phyloP scores from a whole-genome alignment of 2,113 vertebrate species.

The Epinephelus lanceolatus region DNA sequence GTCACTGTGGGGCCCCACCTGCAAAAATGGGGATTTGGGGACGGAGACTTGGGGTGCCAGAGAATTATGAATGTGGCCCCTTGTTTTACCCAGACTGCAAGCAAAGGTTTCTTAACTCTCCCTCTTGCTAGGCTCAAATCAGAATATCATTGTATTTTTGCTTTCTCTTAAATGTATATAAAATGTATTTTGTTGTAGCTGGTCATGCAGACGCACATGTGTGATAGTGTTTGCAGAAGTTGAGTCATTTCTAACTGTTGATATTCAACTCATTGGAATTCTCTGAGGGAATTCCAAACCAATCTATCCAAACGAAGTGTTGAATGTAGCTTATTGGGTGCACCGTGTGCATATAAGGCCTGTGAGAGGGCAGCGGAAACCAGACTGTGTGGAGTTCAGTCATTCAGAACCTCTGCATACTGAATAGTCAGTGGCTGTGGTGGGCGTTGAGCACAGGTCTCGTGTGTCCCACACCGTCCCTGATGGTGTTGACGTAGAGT shows the following conservation, averaged over 20 bases:
- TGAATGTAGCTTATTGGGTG: slow-evolving; percentile 34
- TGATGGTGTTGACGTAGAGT: slow-evolving; percentile 10
- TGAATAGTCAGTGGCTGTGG: slow-evolving; percentile 55
- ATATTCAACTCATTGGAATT: slow-evolving; percentile 37
- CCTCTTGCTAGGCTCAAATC: slow-evolving; percentile 24
- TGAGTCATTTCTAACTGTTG: slow-evolving; percentile 28
- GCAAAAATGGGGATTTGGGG: slow-evolving; percentile 42
- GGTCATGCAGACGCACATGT: neutral
- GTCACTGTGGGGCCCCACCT: slow-evolving; percentile 71
- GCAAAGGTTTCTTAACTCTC: slow-evolving; percentile 22
- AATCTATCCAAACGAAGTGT: slow-evolving; percentile 20
- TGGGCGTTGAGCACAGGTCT: slow-evolving; percentile 32
- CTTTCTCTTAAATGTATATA: neutral
- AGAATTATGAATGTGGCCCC: slow-evolving; percentile 63
- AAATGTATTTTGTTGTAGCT: slow-evolving; percentile 1
- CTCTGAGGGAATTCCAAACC: slow-evolving; percentile 17
- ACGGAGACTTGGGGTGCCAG: slow-evolving; percentile 36
- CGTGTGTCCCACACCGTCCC: slow-evolving; percentile 24
- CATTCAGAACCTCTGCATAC: slow-evolving; percentile 66
- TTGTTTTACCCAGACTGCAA: slow-evolving; percentile 57
- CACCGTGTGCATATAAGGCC: slow-evolving; percentile 38
- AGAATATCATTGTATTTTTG: slow-evolving; percentile 16
- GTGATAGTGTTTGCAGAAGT: slow-evolving; percentile 13
- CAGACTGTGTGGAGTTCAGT: slow-evolving; percentile 50
- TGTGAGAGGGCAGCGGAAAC: slow-evolving; percentile 39